phyloP scores from a whole-genome alignment of 2,113 vertebrate species.

The Myiozetetes cayanensis region DNA sequence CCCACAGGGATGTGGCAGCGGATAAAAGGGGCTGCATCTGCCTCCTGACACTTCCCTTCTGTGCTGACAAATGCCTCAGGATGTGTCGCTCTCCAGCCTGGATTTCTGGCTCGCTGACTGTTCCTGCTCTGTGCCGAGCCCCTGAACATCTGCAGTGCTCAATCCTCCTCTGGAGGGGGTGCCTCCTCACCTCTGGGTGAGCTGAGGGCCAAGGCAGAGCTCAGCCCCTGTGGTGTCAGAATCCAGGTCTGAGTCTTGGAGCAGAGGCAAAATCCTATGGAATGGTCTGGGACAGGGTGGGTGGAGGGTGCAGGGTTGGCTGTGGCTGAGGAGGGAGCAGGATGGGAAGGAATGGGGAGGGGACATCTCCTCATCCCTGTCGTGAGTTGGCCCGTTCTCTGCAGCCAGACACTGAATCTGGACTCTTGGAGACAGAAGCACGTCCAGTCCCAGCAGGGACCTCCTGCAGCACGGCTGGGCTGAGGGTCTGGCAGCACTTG shows the following conservation, averaged over 20 bases:
- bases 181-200: not conserved
- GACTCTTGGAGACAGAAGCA: not conserved
- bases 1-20: rapidly evolving
- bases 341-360: not conserved
- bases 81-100: not conserved
- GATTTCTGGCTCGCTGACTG: not conserved
- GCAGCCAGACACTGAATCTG: rapidly evolving
- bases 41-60: not conserved
- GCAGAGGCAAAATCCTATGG: not conserved
- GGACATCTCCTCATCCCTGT: not conserved
- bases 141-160: not conserved
- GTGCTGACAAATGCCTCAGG: not conserved
- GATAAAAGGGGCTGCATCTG: not conserved
- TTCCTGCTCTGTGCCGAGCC: not conserved
- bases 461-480: not conserved
- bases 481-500: not conserved
- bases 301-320: not conserved
- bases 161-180: rapidly evolving
- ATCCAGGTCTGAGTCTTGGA: not conserved
- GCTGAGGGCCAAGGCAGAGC: rapidly evolving
- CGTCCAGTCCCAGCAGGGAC: not conserved
- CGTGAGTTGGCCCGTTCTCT: not conserved
- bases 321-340: not conserved
- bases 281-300: not conserved
- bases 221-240: not conserved